These are phyloP conservation scores for Drosophila vallismaia DNA, from an alignment of 2,888 invertebrate genomes.

Conservation along the genomic window DNA sequence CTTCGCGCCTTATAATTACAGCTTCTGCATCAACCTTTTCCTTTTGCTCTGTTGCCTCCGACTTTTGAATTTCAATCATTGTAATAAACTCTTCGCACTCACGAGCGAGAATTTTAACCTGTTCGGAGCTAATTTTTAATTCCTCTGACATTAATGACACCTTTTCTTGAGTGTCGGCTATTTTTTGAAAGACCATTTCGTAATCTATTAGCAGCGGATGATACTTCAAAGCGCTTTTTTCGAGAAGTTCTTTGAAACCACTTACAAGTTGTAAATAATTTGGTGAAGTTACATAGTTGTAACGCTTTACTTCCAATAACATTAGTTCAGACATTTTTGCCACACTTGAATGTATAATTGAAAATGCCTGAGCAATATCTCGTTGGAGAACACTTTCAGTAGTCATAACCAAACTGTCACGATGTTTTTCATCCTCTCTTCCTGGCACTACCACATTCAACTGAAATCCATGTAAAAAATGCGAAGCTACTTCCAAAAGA, in stretches of 20 bases:
- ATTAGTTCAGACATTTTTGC: slow-evolving; percentile 89
- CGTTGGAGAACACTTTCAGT: slow-evolving; percentile 87
- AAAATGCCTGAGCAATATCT: slow-evolving; percentile 90
- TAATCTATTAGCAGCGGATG: slow-evolving; percentile 90
- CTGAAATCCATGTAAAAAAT: slow-evolving; percentile 90
- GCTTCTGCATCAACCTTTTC: slow-evolving; percentile 90
- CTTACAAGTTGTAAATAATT: slow-evolving; percentile 94
- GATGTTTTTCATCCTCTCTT: slow-evolving; percentile 79
- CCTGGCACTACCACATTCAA: slow-evolving; percentile 89
- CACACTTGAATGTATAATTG: slow-evolving; percentile 93
- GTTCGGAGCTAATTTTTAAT: slow-evolving; percentile 88
- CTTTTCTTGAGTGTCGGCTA: slow-evolving; percentile 92
- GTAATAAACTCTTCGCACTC: slow-evolving; percentile 94
- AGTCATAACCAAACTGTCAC: slow-evolving; percentile 73
- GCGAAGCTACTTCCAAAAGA: slow-evolving; percentile 93
- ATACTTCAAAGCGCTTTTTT: slow-evolving; percentile 89
- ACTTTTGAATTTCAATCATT: slow-evolving; percentile 91
- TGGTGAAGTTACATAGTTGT: slow-evolving; percentile 95
- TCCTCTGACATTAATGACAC: slow-evolving; percentile 94
- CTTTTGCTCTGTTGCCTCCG: slow-evolving; percentile 93
- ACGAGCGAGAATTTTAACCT: slow-evolving; percentile 90
- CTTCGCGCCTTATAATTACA: slow-evolving; percentile 91
- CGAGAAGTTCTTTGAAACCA: slow-evolving; percentile 91
- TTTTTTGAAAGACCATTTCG: slow-evolving; percentile 93
- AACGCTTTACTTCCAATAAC: slow-evolving; percentile 90